A percentile compares a stretch with the other conserved stretches of the same genome.
Evolutionary conservation across 1,140 invertebrate species (phyloP).

Genomic region (Cepaea nemoralis): DNA sequence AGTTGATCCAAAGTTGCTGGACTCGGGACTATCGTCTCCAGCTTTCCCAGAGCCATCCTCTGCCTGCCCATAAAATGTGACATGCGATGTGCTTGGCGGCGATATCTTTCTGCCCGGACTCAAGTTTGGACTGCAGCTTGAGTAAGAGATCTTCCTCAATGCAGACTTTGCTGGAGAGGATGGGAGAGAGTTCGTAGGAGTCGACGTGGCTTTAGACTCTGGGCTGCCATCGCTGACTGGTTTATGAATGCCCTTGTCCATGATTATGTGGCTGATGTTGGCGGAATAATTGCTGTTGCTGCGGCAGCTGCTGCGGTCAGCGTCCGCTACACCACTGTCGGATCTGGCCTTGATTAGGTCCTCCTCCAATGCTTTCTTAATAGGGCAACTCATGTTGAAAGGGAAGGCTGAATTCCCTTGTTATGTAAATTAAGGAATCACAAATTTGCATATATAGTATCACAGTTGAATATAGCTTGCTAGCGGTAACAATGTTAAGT

Average conservation of each 20-base stretch:
- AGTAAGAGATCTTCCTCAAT: slow-evolving; percentile 9
- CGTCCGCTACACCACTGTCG: neutral
- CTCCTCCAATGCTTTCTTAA: slow-evolving; percentile 31
- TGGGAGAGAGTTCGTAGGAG: neutral
- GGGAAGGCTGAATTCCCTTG: too few species aligned
- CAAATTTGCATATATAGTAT: too few species aligned
- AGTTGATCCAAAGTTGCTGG: slow-evolving; percentile 37
- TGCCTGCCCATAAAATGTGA: neutral
- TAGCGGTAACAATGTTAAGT: too few species aligned
- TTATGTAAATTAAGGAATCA: too few species aligned
- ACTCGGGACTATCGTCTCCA: slow-evolving; percentile 19
- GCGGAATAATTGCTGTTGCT: neutral
- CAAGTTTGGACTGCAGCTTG: neutral
- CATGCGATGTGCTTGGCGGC: slow-evolving; percentile 1
- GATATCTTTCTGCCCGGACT: slow-evolving; percentile 3
- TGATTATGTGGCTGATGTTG: neutral
- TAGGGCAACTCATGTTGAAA: slow-evolving; percentile 36
- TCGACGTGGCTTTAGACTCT: neutral
- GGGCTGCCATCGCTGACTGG: neutral
- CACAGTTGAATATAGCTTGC: too few species aligned
- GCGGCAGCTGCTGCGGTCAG: neutral
- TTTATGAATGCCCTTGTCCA: neutral
- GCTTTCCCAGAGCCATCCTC: slow-evolving; percentile 3
- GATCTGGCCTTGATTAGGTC: neutral
- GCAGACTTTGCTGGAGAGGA: slow-evolving; percentile 18